These are phyloP conservation scores for Poeciliopsis turrubarensis DNA, from an alignment of 2,113 vertebrate genomes.

Conservation along the genomic window DNA sequence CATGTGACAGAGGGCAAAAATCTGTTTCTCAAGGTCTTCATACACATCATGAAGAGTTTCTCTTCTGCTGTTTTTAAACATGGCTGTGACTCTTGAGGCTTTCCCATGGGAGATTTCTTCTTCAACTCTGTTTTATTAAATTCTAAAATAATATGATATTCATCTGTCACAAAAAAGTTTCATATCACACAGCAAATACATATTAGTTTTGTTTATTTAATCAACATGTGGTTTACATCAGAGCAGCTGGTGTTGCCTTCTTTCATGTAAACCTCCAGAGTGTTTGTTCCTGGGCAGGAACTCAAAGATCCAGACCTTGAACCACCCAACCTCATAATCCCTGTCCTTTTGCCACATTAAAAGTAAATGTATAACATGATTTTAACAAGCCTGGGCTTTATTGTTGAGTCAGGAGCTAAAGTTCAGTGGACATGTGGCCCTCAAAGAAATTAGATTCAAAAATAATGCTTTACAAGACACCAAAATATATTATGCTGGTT, in stretches of 20 bases:
- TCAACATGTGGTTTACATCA: not conserved
- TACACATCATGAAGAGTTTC: not conserved
- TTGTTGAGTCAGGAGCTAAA: conserved; percentile 62
- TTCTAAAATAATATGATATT: not conserved
- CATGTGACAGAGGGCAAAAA: not conserved
- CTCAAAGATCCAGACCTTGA: conserved; percentile 51
- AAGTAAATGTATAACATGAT: conserved; percentile 74
- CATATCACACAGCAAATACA: not conserved
- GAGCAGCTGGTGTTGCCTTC: not conserved
- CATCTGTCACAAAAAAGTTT: not conserved
- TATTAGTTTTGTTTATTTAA: not conserved
- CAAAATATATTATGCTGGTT: not conserved
- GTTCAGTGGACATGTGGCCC: conserved; percentile 38
- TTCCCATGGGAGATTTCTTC: not conserved
- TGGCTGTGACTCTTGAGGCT: not conserved
- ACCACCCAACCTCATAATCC: not conserved
- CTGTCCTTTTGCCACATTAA: conserved; percentile 38
- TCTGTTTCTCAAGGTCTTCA: not conserved
- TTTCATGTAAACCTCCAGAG: conserved; percentile 60
- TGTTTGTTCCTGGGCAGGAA: conserved; percentile 37
- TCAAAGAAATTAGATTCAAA: not conserved
- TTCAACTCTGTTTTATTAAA: not conserved
- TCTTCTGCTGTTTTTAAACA: not conserved
- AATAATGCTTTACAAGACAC: not conserved
- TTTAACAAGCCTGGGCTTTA: conserved; percentile 52